Conservation (phyloP, 2,113 vertebrate genomes). For the Barnardius zonarius region DNA sequence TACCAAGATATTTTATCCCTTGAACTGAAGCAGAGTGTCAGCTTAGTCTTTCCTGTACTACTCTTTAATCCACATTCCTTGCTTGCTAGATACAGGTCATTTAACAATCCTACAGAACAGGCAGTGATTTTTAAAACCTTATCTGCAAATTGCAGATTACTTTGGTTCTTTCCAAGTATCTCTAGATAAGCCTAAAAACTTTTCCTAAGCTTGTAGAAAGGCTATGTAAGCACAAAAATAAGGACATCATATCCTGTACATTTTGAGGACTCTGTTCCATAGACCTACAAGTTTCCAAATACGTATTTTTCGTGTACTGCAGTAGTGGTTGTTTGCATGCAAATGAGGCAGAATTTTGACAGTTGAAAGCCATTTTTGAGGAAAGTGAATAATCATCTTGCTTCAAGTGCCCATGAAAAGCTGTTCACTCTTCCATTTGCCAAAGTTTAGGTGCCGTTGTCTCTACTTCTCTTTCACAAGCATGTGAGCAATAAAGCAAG, state of each 20-base stretch:
- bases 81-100: slow-evolving; percentile 13
- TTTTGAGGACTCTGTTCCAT: neutral
- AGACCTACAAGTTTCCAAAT: neutral
- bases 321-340: neutral
- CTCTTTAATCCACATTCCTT: slow-evolving; percentile 46
- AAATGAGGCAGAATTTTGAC: neutral
- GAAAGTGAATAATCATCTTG: neutral
- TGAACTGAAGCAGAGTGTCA: slow-evolving; percentile 16
- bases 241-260: neutral
- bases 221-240: neutral
- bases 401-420: neutral
- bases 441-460: neutral
- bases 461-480: neutral
- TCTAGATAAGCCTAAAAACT: slow-evolving; percentile 2
- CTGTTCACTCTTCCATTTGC: neutral
- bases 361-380: neutral
- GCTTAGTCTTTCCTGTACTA: slow-evolving; percentile 15
- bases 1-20: neutral
- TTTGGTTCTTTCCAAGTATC: neutral
- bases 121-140: slow-evolving; percentile 22
- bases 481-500: neutral
- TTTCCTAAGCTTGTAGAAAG: neutral
- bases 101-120: slow-evolving; percentile 1
- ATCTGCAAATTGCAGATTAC: slow-evolving; percentile 25
- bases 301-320: neutral